A percentile compares a stretch with the other conserved stretches of the same genome.
phyloP scores from a whole-genome alignment of 2,797 vertebrate species.

The Protosalanx chinensis region DNA sequence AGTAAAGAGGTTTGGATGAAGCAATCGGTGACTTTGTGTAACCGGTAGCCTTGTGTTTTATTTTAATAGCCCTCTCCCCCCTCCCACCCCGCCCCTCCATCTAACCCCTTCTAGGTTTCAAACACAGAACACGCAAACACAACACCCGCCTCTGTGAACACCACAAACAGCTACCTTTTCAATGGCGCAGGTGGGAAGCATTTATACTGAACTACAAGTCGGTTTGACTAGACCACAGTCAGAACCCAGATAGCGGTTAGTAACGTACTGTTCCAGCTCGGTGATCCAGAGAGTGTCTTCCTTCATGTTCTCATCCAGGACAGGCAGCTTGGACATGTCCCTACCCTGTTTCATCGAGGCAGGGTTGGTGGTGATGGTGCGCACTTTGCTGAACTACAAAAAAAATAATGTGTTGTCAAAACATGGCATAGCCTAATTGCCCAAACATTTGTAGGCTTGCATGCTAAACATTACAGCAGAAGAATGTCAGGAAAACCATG shows the following conservation, averaged over 20 bases:
- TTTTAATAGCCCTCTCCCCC: too few relatives aligned
- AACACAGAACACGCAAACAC: too few relatives aligned
- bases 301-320: conserved; percentile 59
- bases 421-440: too few relatives aligned
- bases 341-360: conserved; percentile 74
- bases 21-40: background rate
- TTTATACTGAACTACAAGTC: too few relatives aligned
- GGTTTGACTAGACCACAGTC: background rate
- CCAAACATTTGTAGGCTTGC: too few relatives aligned
- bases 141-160: too few relatives aligned
- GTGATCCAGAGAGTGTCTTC: conserved; percentile 77
- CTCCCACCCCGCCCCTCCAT: too few relatives aligned
- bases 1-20: background rate
- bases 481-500: background rate
- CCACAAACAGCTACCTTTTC: too few relatives aligned
- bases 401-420: background rate
- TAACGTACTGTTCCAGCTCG: conserved; percentile 71
- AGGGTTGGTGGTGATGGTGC: conserved; percentile 73
- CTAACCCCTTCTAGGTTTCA: too few relatives aligned
- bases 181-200: too few relatives aligned
- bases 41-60: too few relatives aligned
- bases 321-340: conserved; percentile 49
- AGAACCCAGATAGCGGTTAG: background rate
- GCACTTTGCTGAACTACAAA: conserved; percentile 67
- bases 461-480: background rate